Evolutionary conservation across 2,888 invertebrate genomes (phyloP).

Genomic region (Dermolepida albohirtum): DNA sequence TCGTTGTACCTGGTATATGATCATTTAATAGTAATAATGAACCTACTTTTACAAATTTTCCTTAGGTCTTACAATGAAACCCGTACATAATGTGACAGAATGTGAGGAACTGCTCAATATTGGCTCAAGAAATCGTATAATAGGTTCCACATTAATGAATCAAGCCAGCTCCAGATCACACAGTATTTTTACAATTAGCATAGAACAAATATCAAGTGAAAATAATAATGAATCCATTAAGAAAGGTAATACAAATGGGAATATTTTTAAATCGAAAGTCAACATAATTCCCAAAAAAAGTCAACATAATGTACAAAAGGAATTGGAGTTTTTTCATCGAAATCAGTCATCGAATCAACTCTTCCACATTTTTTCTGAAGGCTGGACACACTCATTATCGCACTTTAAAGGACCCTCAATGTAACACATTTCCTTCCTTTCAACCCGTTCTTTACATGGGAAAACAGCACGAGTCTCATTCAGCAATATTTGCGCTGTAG

Average conservation of each 20-base stretch:
- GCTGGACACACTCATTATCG: no score
- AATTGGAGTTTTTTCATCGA: no score
- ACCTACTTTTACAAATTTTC: conserved; percentile 11
- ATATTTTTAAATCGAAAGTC: no score
- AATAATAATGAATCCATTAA: conserved; percentile 61
- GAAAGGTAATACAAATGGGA: conserved; percentile 54
- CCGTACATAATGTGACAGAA: conserved; percentile 82
- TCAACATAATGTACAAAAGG: no score
- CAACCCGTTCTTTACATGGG: no score
- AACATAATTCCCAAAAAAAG: no score
- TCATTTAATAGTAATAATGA: background rate
- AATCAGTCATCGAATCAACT: no score
- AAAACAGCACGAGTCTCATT: no score
- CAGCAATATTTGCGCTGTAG: no score
- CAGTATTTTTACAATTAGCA: conserved; percentile 86
- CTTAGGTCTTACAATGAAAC: conserved; percentile 76
- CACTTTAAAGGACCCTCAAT: no score
- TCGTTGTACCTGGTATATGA: conserved; percentile 65
- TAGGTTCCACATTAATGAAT: conserved; percentile 91
- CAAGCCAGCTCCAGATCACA: conserved; percentile 87
- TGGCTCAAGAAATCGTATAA: conserved; percentile 84
- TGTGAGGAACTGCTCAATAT: conserved; percentile 80
- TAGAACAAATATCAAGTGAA: conserved; percentile 79
- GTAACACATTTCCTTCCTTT: no score
- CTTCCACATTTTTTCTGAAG: no score